A percentile compares a stretch with the other conserved stretches of the same genome.
phyloP scores from a whole-genome alignment of 2,113 vertebrate genomes.

The Camelus bactrianus region DNA sequence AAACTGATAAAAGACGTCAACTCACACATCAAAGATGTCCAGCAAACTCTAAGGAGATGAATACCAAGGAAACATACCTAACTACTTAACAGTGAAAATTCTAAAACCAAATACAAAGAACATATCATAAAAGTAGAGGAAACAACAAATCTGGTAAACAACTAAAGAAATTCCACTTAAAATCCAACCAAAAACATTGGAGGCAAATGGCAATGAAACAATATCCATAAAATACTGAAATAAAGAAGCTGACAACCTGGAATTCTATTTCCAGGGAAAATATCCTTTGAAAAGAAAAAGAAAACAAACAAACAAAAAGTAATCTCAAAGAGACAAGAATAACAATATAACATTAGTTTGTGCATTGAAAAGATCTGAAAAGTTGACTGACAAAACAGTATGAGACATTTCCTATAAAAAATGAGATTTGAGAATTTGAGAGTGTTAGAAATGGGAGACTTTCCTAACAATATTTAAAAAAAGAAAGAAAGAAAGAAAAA shows the following conservation, averaged over 20 bases:
- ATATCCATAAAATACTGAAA: neutral
- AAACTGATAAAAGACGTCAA: neutral
- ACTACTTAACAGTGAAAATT: neutral
- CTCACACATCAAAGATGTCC: neutral
- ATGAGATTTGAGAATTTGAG: neutral
- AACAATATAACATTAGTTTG: neutral
- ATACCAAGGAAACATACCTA: neutral
- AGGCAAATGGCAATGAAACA: neutral
- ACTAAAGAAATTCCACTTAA: neutral
- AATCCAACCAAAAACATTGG: neutral
- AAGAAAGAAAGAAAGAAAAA: neutral
- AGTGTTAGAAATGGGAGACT: neutral
- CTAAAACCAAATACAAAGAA: slow-evolving; percentile 3
- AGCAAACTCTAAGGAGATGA: neutral
- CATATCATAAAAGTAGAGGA: neutral
- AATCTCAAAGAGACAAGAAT: neutral
- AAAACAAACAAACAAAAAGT: neutral
- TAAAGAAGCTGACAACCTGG: neutral
- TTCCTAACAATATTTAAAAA: neutral
- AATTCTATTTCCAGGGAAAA: neutral
- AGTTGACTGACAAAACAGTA: neutral
- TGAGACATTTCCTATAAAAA: neutral
- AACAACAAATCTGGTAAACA: neutral
- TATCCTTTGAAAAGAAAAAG: neutral
- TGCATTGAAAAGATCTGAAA: neutral